Conservation (phyloP, 2,888 invertebrate species). For the Gymnosoma rotundatum region DNA sequence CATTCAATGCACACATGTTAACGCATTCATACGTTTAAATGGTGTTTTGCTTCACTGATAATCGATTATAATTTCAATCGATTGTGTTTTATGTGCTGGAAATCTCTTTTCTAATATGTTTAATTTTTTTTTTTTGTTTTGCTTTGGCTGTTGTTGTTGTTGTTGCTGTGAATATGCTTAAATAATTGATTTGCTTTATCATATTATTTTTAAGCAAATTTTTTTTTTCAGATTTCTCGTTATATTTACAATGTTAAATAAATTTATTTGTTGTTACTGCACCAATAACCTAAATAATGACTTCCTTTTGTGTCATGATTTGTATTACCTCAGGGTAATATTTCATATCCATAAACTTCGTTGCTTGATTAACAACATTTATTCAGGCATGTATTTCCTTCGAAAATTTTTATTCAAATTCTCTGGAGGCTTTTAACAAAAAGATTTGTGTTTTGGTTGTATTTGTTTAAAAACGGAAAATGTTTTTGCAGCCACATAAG, state of each 20-base stretch:
- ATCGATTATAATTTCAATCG: slow-evolving; percentile 57
- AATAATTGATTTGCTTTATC: slow-evolving; percentile 66
- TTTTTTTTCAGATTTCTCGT: not conserved
- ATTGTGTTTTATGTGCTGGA: slow-evolving; percentile 39
- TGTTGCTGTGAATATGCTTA: slow-evolving; percentile 57
- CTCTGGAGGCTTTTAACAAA: slow-evolving; percentile 40
- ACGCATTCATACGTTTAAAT: slow-evolving; percentile 37
- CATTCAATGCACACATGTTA: not conserved
- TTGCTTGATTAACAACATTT: slow-evolving; percentile 68
- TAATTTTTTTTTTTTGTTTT: no score
- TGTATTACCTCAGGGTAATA: slow-evolving; percentile 54
- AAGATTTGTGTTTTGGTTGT: slow-evolving; percentile 58
- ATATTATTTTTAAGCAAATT: slow-evolving; percentile 36
- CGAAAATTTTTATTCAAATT: slow-evolving; percentile 52
- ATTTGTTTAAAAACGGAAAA: not conserved
- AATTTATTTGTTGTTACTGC: slow-evolving; percentile 15
- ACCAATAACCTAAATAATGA: slow-evolving; percentile 66
- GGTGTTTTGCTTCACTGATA: slow-evolving; percentile 56
- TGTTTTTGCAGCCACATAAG: not conserved
- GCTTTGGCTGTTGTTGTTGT: not conserved
- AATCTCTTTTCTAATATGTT: slow-evolving; percentile 24
- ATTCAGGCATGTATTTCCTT: slow-evolving; percentile 62
- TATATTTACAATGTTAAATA: not conserved
- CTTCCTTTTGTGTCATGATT: slow-evolving; percentile 68
- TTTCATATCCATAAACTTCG: slow-evolving; percentile 46